These are phyloP conservation scores for Helostoma temminkii DNA, from an alignment of 2,797 vertebrate species.

Conservation along the genomic window DNA sequence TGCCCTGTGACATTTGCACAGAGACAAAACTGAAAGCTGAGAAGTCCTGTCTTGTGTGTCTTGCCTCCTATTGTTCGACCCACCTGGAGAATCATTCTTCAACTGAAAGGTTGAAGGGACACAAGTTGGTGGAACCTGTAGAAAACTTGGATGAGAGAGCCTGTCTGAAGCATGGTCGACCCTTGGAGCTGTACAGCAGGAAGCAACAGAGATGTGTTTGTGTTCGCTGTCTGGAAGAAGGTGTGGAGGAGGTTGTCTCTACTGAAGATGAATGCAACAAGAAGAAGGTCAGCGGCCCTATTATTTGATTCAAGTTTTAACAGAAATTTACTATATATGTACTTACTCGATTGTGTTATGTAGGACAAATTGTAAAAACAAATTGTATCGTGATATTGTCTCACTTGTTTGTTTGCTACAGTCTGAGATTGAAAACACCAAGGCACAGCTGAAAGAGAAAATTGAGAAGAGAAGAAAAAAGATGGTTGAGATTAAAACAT, in stretches of 20 bases:
- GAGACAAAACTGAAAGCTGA: slow-evolving; percentile 55
- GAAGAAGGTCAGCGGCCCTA: slow-evolving; percentile 61
- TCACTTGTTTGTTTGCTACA: slow-evolving; percentile 14
- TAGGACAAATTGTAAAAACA: too few species aligned
- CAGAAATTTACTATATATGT: background rate
- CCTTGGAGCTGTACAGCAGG: slow-evolving; percentile 77
- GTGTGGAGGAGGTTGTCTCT: slow-evolving; percentile 59
- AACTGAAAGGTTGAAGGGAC: slow-evolving; percentile 59
- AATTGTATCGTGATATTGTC: background rate
- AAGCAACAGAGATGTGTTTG: slow-evolving; percentile 67
- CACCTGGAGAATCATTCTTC: slow-evolving; percentile 70
- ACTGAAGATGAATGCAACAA: slow-evolving; percentile 63
- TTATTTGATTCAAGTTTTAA: fast-evolving
- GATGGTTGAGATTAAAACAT: slow-evolving; percentile 28
- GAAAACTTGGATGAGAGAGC: slow-evolving; percentile 71
- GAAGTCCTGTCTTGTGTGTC: slow-evolving; percentile 81
- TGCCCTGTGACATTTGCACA: slow-evolving; percentile 76
- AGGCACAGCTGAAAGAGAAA: slow-evolving; percentile 28
- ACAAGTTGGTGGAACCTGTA: slow-evolving; percentile 75
- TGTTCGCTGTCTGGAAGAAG: slow-evolving; percentile 63
- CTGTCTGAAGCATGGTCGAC: slow-evolving; percentile 75
- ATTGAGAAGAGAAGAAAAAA: slow-evolving; percentile 38
- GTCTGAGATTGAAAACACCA: slow-evolving; percentile 48
- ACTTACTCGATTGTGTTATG: too few species aligned
- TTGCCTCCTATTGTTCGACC: slow-evolving; percentile 70